Evolutionary conservation across 2,113 vertebrate species (phyloP).

Genomic region (Cepphus grylle): DNA sequence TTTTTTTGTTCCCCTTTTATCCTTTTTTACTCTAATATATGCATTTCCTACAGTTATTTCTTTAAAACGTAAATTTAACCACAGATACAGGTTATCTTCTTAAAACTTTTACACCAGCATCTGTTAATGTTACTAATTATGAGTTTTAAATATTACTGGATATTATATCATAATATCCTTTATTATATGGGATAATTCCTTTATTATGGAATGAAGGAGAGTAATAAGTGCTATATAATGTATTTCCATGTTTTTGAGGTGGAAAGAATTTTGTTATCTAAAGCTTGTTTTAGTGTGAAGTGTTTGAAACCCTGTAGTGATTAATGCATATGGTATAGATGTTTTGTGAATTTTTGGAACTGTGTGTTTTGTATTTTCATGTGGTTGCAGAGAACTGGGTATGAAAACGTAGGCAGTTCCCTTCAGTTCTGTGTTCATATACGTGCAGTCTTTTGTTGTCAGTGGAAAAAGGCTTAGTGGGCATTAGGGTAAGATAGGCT

Average conservation of each 20-base stretch:
- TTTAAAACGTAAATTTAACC: neutral
- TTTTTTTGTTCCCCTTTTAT: neutral
- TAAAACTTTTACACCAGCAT: neutral
- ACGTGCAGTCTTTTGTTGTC: neutral
- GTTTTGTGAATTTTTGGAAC: neutral
- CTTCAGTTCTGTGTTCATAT: neutral
- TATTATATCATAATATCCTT: neutral
- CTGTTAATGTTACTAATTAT: neutral
- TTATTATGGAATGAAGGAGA: neutral
- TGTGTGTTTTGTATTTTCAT: neutral
- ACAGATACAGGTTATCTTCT: neutral
- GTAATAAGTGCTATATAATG: neutral
- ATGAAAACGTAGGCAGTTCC: neutral
- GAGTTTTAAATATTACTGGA: neutral
- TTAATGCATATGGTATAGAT: neutral
- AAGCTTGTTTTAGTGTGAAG: neutral
- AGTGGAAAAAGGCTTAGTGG: neutral
- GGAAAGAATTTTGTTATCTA: neutral
- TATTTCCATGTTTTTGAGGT: neutral
- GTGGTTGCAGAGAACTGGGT: neutral
- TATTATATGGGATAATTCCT: neutral
- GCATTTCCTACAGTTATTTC: neutral
- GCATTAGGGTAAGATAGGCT: neutral
- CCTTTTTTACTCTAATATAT: neutral
- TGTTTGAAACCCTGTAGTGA: neutral